Percentiles rank a stretch among this genome's conserved stretches.
Conservation (phyloP, 2,113 vertebrate species). For the Neotragus pygmaeus region DNA sequence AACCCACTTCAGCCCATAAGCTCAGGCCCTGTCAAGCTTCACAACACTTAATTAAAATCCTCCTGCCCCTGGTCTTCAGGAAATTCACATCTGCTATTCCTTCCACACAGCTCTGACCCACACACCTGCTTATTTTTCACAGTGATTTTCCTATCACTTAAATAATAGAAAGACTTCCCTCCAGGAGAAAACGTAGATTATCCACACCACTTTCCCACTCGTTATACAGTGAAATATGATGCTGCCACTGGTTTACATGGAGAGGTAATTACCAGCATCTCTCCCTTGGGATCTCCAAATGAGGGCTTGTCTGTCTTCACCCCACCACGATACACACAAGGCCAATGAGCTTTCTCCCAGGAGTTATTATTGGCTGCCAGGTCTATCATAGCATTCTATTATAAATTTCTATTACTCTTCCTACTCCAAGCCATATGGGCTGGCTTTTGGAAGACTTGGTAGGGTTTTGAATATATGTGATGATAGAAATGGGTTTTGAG, state of each 20-base stretch:
- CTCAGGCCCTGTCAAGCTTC: not conserved
- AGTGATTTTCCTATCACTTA: slow-evolving; percentile 11
- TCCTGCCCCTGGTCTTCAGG: not conserved
- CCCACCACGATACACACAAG: not conserved
- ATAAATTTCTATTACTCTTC: not conserved
- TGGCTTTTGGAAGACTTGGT: not conserved
- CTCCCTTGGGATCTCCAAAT: not conserved
- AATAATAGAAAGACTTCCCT: not conserved
- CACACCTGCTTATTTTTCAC: not conserved
- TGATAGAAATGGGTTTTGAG: not conserved
- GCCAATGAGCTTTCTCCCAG: not conserved
- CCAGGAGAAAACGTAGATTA: not conserved
- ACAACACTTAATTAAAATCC: not conserved
- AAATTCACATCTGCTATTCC: not conserved
- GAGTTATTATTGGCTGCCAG: not conserved
- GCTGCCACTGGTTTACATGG: not conserved
- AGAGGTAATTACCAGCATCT: not conserved
- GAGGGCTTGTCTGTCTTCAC: not conserved
- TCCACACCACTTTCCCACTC: not conserved
- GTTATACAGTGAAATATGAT: not conserved
- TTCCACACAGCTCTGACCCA: not conserved
- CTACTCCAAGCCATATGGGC: not conserved
- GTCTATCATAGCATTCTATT: not conserved
- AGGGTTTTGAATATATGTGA: not conserved
- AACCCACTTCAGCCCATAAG: not conserved